A percentile compares a stretch with the other conserved stretches of the same genome.
Conservation (phyloP, 2,888 invertebrate genomes). For the Rotaria socialis region DNA sequence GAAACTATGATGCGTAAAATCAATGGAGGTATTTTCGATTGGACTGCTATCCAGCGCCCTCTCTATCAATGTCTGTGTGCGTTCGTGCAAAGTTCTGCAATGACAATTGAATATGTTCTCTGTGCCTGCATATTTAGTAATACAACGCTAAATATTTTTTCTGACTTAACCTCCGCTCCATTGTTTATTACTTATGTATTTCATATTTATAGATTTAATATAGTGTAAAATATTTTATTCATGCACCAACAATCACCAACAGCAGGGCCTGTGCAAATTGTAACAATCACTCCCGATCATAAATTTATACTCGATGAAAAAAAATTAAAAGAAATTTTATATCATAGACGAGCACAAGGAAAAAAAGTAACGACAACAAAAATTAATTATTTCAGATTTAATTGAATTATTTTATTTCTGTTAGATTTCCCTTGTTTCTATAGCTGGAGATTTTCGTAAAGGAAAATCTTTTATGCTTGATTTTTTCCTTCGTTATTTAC, state of each 20-base stretch:
- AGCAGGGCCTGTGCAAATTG: constrained; percentile 70
- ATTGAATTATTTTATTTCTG: constrained; percentile 64
- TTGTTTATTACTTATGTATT: neutral
- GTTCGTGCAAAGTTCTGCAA: neutral
- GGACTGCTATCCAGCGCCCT: neutral
- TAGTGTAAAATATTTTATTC: neutral
- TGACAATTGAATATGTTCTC: neutral
- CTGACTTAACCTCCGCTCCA: neutral
- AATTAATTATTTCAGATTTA: constrained; percentile 68
- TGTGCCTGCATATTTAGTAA: neutral
- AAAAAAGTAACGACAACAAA: constrained; percentile 69
- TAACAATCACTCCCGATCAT: constrained; percentile 77
- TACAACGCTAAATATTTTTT: neutral
- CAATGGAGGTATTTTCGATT: neutral
- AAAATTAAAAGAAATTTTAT: constrained; percentile 61
- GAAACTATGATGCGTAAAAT: neutral
- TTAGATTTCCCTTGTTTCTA: constrained; percentile 83
- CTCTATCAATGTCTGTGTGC: neutral
- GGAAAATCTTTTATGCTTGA: constrained; percentile 95
- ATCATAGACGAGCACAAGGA: constrained; percentile 57
- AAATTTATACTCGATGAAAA: constrained; percentile 74
- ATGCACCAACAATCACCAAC: neutral
- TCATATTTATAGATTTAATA: neutral
- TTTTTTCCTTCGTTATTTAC: constrained; percentile 89
- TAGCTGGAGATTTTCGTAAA: constrained; percentile 93